Conservation (phyloP, 2,888 invertebrate genomes). For the Scelioninae gen. 2 region DNA sequence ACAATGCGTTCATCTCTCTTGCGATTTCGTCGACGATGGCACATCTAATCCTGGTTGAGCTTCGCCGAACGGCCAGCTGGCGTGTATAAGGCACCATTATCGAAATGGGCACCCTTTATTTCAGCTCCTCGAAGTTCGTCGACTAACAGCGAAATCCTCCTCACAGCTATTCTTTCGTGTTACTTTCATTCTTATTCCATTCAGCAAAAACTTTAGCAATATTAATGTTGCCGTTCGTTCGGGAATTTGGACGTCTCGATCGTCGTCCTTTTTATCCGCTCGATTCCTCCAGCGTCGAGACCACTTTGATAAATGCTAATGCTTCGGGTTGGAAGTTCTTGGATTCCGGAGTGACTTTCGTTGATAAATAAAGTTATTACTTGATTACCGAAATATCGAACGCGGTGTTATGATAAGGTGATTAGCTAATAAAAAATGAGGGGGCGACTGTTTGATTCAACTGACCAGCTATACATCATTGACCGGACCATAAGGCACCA, state of each 20-base stretch:
- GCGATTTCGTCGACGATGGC: constrained; percentile 69
- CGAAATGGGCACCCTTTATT: constrained; percentile 74
- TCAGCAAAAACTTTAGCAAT: constrained; percentile 54
- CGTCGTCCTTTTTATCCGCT: constrained; percentile 29
- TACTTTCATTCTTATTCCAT: constrained; percentile 54
- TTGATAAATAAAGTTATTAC: constrained; percentile 45
- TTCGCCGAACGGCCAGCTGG: constrained; percentile 69
- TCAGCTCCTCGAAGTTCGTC: constrained; percentile 63
- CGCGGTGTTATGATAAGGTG: constrained; percentile 40
- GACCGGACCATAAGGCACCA: constrained; percentile 67
- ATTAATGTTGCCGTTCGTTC: constrained; percentile 45
- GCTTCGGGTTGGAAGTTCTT: neutral
- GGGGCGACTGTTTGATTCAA: constrained; percentile 65
- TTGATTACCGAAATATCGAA: constrained; percentile 30
- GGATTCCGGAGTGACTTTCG: too few relatives aligned
- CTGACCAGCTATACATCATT: constrained; percentile 70
- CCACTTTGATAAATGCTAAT: constrained; percentile 24
- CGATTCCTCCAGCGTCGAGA: constrained; percentile 21
- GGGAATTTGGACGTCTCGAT: constrained; percentile 23
- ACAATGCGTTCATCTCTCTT: constrained; percentile 61
- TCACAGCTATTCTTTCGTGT: constrained; percentile 61
- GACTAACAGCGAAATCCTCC: constrained; percentile 64
- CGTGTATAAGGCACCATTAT: constrained; percentile 71
- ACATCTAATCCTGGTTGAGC: constrained; percentile 73
- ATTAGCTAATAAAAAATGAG: constrained; percentile 60